These are phyloP conservation scores for Amaurobius ferox DNA, from an alignment of 2,888 invertebrate genomes.

Conservation along the genomic window DNA sequence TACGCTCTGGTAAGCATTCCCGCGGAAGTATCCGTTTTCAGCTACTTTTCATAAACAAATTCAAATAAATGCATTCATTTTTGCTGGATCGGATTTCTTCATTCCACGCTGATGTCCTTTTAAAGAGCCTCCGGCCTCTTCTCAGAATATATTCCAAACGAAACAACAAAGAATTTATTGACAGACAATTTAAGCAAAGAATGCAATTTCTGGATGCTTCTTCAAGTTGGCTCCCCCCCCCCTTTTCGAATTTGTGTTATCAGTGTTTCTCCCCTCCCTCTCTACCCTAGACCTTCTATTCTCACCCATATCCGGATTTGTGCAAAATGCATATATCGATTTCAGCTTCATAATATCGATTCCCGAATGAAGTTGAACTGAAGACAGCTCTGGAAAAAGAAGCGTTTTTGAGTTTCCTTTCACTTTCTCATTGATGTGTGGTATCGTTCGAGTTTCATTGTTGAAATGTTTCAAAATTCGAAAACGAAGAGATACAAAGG, in stretches of 20 bases:
- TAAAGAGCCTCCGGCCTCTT: constrained; percentile 30
- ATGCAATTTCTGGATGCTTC: constrained; percentile 48
- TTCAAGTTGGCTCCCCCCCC: constrained; percentile 14
- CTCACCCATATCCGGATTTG: constrained; percentile 35
- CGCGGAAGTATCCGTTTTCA: no score
- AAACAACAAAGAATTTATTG: constrained; percentile 48
- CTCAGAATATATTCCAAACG: constrained; percentile 22
- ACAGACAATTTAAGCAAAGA: constrained; percentile 56
- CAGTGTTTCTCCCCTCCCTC: constrained; percentile 25
- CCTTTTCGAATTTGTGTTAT: constrained; percentile 50
- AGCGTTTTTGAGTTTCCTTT: constrained; percentile 17
- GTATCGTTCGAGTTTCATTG: background rate
- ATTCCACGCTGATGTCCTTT: constrained; percentile 22
- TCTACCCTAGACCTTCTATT: background rate
- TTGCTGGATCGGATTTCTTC: background rate
- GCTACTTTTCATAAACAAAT: constrained; percentile 34
- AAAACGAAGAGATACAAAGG: background rate
- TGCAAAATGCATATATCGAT: constrained; percentile 62
- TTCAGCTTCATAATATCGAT: constrained; percentile 55
- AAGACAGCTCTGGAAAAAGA: background rate
- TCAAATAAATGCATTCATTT: constrained; percentile 43
- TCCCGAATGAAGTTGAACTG: constrained; percentile 46
- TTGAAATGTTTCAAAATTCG: background rate
- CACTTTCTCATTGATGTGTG: background rate
- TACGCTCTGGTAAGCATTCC: background rate